Evolutionary conservation across 2,888 invertebrate species (phyloP).

Genomic region (Lasioglossum calceatum): DNA sequence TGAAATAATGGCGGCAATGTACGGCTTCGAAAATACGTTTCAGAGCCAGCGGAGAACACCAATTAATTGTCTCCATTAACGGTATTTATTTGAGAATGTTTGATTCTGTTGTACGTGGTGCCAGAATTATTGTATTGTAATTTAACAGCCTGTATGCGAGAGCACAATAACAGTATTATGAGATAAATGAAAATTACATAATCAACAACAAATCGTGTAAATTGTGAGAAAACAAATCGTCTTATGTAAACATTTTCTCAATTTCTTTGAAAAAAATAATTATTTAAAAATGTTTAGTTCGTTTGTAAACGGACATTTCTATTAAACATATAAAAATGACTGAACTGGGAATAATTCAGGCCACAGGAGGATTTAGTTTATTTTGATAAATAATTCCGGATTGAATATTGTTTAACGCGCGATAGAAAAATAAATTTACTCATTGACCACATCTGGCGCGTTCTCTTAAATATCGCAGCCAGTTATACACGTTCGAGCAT

Average conservation of each 20-base stretch:
- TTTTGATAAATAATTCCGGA: not conserved
- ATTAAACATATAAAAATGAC: not conserved
- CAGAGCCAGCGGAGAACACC: not conserved
- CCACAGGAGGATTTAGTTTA: not conserved
- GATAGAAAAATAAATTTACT: not conserved
- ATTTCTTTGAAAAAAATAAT: not conserved
- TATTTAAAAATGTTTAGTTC: not conserved
- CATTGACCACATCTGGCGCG: not conserved
- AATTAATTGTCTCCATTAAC: not conserved
- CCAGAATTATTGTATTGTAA: not conserved
- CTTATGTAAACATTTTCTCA: not conserved
- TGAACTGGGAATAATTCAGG: not conserved
- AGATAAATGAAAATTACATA: not conserved
- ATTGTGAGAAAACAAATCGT: not conserved
- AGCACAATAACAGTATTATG: not conserved
- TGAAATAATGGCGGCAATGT: not conserved
- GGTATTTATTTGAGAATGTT: not conserved
- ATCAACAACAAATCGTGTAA: too few relatives aligned
- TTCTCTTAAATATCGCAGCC: conserved; percentile 19
- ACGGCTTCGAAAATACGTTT: not conserved
- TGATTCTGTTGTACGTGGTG: not conserved
- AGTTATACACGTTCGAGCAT: conserved; percentile 16
- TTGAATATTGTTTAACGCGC: not conserved
- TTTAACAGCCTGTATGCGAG: not conserved
- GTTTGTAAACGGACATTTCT: not conserved